Evolutionary conservation across 2,113 vertebrate species (phyloP), one percentile per base, ranked within the genome.

Genomic region (Turnix velox): DNA sequence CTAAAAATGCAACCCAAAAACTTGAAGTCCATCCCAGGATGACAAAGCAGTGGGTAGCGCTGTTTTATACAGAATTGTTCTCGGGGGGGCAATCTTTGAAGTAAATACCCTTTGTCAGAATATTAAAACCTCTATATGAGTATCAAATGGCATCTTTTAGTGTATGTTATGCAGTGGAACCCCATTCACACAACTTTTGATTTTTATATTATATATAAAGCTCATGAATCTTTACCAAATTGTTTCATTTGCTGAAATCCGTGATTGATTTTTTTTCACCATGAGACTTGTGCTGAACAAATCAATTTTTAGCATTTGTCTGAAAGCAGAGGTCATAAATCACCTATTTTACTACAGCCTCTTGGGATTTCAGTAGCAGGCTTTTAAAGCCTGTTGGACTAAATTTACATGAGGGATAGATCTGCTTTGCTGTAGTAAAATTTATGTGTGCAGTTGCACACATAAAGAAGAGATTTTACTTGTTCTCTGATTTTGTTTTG

Each of bases 261-360:
- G 40, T 51, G 83, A 79, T 10, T 68, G 66, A 68, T 84, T 68
- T 88, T 30, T 49, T 73, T 69, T 28, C 33, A 40, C 28, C 0
- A 1, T 58, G 43, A 78, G 73, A 48, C 14, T 93, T 90, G 55
- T 54, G n/a, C 51, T 88, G 73, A 81, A 55, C 61, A 87, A 87
- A 94, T 87, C 46, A 69, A 78, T 92, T 90, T 88, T 92, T 78
- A 82, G 22, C 61, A 82, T 71, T 63, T 88, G 14, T 71, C 57
- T 88, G n/a, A 84, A 94, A 91, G 59, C 52, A 89, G 33, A 68
- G 20, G 24, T 61, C 52, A 45, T 84, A 87, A 92, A 92, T 95
- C 48, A 78, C 19, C 18, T 84, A 8, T 55, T 81, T 88, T 43
- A 40, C 49, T 27, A 46, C 10, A 87, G 63, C 55, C 52, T 42